Evolutionary conservation across 2,113 vertebrate species (phyloP), one percentile per base, ranked within the genome.

Genomic region (Trogon surrucura): DNA sequence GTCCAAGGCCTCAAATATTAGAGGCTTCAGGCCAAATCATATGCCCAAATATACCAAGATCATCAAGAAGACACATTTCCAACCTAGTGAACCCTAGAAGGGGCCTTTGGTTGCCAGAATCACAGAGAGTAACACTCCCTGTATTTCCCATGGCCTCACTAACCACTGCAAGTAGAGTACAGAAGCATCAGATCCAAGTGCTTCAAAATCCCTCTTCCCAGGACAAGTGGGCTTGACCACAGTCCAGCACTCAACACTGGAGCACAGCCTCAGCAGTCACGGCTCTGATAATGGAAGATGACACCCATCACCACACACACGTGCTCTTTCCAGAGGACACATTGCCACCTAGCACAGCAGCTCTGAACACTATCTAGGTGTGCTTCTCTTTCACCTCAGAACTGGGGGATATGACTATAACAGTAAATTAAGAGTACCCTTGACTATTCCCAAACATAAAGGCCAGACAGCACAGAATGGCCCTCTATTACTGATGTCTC

Each of bases 291-390:
- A 15, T 2, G 26, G 34, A 58, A 65, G 66, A 22, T 17, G 50
- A 34, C 26, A 25, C 26, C 21, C n/a, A 58, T 15, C 32, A 30
- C 16, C 19, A n/a, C 12, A 38, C 2, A 10, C 1, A 0, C 2
- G 34, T 6, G 32, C 45, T 61, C 41, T 61, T 47, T 41, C 67
- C 62, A 51, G 67, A 51, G 47, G 5, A 1, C 27, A 21, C 2
- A 0, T 18, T 14, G 30, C 16, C 7, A 17, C 17, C 36, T 12
- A 4, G 30, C 19, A 19, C 56, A 44, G 60, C 44, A 64, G 56
- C 29, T 36, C 61, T 30, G n/a, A 70, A 22, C 1, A 0, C 54
- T 18, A 9, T 9, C 50, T 48, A 17, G 13, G 34, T 9, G 16
- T 45, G 56, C n/a, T 74, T 50, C 3, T 64, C 65, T 38, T 16